Evolutionary conservation across 2,888 invertebrate species (phyloP).

Genomic region (Pantelozetes paolii): DNA sequence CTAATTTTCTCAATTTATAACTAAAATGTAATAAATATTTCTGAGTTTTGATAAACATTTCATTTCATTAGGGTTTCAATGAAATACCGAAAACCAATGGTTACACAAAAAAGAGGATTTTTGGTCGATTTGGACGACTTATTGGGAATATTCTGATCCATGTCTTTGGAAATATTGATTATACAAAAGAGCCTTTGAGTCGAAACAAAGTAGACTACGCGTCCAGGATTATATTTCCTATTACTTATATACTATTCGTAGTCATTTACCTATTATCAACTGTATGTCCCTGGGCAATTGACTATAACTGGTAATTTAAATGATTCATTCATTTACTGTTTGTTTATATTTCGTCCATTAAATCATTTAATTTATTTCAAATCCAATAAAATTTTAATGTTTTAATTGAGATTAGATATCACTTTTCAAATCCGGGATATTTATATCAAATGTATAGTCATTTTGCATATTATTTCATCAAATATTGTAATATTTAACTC

Average conservation of each 20-base stretch:
- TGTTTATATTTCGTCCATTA: background rate
- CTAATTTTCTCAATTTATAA: no score
- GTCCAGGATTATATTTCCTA: slow-evolving; percentile 42
- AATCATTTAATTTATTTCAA: background rate
- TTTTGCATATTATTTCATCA: no score
- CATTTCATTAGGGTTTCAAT: slow-evolving; percentile 10
- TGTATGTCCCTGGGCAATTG: slow-evolving; percentile 12
- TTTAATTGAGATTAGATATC: no score
- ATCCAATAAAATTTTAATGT: no score
- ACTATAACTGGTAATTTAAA: slow-evolving; percentile 2
- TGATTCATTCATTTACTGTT: background rate
- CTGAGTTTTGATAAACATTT: no score
- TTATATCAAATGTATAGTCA: no score
- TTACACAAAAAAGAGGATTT: background rate
- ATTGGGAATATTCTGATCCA: slow-evolving; percentile 18
- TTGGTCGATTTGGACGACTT: background rate
- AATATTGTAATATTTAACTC: no score
- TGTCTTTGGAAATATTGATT: slow-evolving; percentile 41
- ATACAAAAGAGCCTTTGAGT: slow-evolving; percentile 34
- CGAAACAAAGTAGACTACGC: slow-evolving; percentile 43
- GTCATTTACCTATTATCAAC: slow-evolving; percentile 39
- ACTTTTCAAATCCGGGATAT: no score
- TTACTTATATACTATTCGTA: slow-evolving; percentile 34
- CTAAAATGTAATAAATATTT: no score
- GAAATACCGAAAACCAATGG: slow-evolving; percentile 8